Evolutionary conservation across 1,140 invertebrate species (phyloP), one percentile per base, ranked within the genome.

Genomic region (Ladona fulva): DNA sequence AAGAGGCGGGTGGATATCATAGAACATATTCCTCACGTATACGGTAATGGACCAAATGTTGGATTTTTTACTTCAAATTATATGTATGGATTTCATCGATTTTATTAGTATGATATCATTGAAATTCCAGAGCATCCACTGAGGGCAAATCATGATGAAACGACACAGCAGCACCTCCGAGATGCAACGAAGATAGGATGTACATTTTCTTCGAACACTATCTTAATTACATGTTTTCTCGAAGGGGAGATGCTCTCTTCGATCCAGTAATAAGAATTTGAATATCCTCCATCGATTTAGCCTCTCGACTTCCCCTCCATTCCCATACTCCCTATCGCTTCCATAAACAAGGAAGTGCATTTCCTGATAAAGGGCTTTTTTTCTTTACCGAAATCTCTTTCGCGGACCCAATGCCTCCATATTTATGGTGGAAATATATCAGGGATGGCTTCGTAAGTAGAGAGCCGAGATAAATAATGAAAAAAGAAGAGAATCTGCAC

Each of bases 341-440:
- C 52, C n/a, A 66, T 66, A 66, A 66, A 66, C 52, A 66, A 66
- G 52, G 52, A 66, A 66, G 52, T 66, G 52, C 52, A 66, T 66
- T 66, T 66, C 52, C 52, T 66, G 52, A 66, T 66, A 66, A 66
- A 66, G 52, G 12, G 5, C 52, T 12, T 22, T 22, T 22, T 66
- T 22, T 66, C 52, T 22, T 66, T 22, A 19, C 52, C 52, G n/a
- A 66, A 66, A 66, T 66, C 52, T 66, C 52, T 66, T 66, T 66
- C 52, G 52, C 52, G 52, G 52, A 66, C 52, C 52, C 52, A 66
- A 66, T 66, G 52, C 52, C 52, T 22, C n/a, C 3, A 66, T 6
- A 66, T 66, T 66, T 66, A 66, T 12, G 52, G 52, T 12, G 16
- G 16, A 12, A 66, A 66, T 66, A 66, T 66, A 66, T 66, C 52